These are phyloP conservation scores for Drosophila asahinai DNA, from an alignment of 1,140 invertebrate species.

Conservation along the genomic window DNA sequence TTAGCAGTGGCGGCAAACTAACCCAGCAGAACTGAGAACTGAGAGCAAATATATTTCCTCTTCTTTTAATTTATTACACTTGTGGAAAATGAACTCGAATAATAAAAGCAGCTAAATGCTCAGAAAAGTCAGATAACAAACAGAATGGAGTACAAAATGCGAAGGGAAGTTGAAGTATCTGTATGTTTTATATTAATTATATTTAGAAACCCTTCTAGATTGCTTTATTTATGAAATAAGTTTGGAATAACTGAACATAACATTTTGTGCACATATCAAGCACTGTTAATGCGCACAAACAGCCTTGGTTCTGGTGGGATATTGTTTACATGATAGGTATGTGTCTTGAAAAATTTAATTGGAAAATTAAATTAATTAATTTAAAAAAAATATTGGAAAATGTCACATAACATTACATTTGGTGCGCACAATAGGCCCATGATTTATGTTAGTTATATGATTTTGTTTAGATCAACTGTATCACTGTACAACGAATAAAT, in stretches of 20 bases:
- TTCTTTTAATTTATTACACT: constrained; percentile 33
- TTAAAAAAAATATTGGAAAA: too few relatives aligned
- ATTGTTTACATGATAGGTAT: too few relatives aligned
- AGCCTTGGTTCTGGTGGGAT: too few relatives aligned
- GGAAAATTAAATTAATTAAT: too few relatives aligned
- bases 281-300: too few relatives aligned
- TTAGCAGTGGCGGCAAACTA: constrained; percentile 50
- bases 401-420: background rate
- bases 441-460: too few relatives aligned
- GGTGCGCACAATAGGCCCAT: background rate
- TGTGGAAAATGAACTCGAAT: constrained; percentile 25
- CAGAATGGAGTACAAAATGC: constrained; percentile 3
- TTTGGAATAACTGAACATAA: too few relatives aligned
- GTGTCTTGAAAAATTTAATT: too few relatives aligned
- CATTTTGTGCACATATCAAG: too few relatives aligned
- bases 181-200: background rate
- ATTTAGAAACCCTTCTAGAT: background rate
- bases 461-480: too few relatives aligned
- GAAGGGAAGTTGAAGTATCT: background rate
- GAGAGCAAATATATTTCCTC: constrained; percentile 19
- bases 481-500: too few relatives aligned
- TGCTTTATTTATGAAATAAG: background rate
- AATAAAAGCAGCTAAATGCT: constrained; percentile 55
- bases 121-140: constrained; percentile 35
- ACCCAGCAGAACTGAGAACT: constrained; percentile 34